These are phyloP conservation scores for Monoplex corrugatus DNA, from an alignment of 2,888 invertebrate species.

Conservation along the genomic window DNA sequence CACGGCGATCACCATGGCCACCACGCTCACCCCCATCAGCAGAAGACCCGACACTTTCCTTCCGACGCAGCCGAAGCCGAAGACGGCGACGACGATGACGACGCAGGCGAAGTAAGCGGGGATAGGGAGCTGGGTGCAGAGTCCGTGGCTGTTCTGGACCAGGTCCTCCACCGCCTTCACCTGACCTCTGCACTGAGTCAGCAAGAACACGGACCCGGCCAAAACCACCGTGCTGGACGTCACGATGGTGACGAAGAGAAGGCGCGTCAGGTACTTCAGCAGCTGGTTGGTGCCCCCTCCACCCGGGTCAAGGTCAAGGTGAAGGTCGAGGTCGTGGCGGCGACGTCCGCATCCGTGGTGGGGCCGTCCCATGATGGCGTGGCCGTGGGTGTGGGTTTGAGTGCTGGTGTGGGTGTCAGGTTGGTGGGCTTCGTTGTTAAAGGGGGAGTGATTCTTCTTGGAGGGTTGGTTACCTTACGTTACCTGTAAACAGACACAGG, in stretches of 20 bases:
- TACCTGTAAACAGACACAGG: neutral
- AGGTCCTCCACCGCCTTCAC: constrained; percentile 43
- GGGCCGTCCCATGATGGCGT: neutral
- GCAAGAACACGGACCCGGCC: constrained; percentile 50
- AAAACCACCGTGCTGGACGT: constrained; percentile 48
- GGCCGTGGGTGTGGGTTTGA: neutral
- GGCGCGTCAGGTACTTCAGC: constrained; percentile 45
- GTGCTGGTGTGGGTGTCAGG: neutral
- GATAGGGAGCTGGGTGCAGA: constrained; percentile 55
- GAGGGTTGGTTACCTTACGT: neutral
- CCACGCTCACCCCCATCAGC: constrained; percentile 42
- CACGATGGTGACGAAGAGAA: constrained; percentile 52
- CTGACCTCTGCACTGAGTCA: constrained; percentile 49
- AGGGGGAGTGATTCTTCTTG: neutral
- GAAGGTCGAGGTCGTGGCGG: neutral
- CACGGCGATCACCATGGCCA: constrained; percentile 41
- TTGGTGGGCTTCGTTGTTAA: neutral
- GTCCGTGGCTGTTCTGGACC: constrained; percentile 25
- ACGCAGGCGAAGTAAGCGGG: constrained; percentile 57
- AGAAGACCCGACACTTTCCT: constrained; percentile 51
- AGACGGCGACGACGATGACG: constrained; percentile 53
- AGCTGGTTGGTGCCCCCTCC: neutral
- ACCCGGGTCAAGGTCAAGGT: neutral
- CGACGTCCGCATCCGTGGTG: neutral
- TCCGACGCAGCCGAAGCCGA: constrained; percentile 58